A percentile compares a stretch with the other conserved stretches of the same genome.
phyloP scores from a whole-genome alignment of 1,140 invertebrate species.

The Drusus annulatus region DNA sequence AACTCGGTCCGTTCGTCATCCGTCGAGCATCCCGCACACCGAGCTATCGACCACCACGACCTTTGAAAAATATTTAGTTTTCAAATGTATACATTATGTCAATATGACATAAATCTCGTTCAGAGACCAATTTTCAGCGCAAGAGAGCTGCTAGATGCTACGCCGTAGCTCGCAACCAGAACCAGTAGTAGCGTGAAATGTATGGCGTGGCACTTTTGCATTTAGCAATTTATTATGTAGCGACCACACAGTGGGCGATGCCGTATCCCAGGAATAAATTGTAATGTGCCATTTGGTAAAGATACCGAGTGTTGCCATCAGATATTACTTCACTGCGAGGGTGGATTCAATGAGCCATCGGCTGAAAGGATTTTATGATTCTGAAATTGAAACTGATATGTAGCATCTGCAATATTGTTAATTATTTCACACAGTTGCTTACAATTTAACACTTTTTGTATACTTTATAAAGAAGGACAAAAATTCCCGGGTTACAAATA shows the following conservation, averaged over 20 bases:
- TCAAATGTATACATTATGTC: no score
- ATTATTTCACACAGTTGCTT: no score
- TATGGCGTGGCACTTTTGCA: conserved; percentile 44
- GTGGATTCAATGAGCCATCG: conserved; percentile 20
- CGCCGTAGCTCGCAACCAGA: neutral
- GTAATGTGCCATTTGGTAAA: conserved; percentile 52
- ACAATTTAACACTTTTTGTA: no score
- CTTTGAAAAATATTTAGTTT: no score
- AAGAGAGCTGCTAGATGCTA: no score
- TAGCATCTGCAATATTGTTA: neutral
- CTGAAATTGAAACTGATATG: neutral
- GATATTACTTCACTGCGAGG: conserved; percentile 47
- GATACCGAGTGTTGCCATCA: conserved; percentile 45
- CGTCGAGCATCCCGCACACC: no score
- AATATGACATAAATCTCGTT: no score
- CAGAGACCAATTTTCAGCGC: no score
- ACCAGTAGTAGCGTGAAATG: conserved; percentile 20
- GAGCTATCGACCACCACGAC: no score
- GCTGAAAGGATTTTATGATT: conserved; percentile 32
- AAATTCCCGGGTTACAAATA: no score
- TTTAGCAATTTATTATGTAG: conserved; percentile 47
- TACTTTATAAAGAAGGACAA: no score
- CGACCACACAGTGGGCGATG: conserved; percentile 35
- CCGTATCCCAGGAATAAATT: conserved; percentile 52
- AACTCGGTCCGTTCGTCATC: no score